phyloP scores from a whole-genome alignment of 2,797 vertebrate species.

The Selene dorsalis region DNA sequence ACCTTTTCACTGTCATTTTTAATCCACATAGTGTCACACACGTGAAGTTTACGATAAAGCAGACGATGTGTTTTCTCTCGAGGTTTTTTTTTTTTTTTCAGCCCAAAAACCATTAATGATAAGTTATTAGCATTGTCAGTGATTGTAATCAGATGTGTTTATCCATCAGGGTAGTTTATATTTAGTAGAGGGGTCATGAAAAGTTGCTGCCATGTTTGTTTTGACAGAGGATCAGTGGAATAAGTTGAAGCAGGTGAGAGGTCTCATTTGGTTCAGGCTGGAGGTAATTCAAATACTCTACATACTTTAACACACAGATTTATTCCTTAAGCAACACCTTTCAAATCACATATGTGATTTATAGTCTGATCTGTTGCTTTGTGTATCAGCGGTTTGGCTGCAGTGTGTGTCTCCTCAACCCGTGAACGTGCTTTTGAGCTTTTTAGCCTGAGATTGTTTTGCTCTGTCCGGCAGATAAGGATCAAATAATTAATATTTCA shows the following conservation, averaged over 20 bases:
- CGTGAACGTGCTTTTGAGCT: neutral
- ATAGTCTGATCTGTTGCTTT: slow-evolving; percentile 3
- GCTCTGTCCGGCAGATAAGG: slow-evolving; percentile 54
- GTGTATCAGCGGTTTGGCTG: slow-evolving; percentile 22
- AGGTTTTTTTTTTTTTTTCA: neutral
- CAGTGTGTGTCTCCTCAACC: slow-evolving; percentile 7
- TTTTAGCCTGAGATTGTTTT: slow-evolving; percentile 51
- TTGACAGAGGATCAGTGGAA: slow-evolving; percentile 33
- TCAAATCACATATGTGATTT: slow-evolving; percentile 13
- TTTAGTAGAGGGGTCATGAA: slow-evolving; percentile 40
- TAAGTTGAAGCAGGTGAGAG: slow-evolving; percentile 32
- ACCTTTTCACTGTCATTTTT: slow-evolving; percentile 53
- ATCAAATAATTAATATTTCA: slow-evolving; percentile 74
- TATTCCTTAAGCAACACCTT: neutral
- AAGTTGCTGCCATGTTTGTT: slow-evolving; percentile 38
- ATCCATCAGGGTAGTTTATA: slow-evolving; percentile 45
- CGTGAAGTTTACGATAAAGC: neutral
- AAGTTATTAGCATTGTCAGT: slow-evolving; percentile 18
- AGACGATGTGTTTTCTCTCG: neutral
- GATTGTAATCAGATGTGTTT: slow-evolving; percentile 51
- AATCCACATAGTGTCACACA: neutral
- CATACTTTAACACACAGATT: neutral
- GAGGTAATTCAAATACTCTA: slow-evolving; percentile 4
- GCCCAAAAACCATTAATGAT: slow-evolving; percentile 8
- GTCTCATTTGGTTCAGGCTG: slow-evolving; percentile 15